Evolutionary conservation across 1,140 invertebrate species (phyloP).

Genomic region (Periplaneta americana): DNA sequence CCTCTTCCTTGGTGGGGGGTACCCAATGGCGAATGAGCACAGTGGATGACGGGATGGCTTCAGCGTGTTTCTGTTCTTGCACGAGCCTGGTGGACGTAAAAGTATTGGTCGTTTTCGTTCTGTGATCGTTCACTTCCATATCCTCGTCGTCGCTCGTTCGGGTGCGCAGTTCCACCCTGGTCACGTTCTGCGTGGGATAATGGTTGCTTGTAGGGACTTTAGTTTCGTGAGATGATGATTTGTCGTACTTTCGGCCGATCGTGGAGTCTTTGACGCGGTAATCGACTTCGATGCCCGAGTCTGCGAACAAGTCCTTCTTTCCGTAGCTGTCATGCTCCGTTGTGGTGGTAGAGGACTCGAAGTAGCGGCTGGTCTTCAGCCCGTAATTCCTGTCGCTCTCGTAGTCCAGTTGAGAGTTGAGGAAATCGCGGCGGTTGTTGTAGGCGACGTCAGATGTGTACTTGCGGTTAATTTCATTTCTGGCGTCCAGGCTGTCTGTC

Average conservation of each 20-base stretch:
- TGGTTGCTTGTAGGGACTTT: not conserved
- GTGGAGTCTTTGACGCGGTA: conserved; percentile 60
- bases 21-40: conserved; percentile 19
- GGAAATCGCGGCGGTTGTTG: conserved; percentile 8
- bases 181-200: conserved; percentile 35
- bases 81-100: conserved; percentile 15
- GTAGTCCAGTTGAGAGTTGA: conserved; percentile 9
- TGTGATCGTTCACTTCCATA: conserved; percentile 28
- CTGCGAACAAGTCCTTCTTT: conserved; percentile 56
- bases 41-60: conserved; percentile 13
- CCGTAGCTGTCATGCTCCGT: not conserved
- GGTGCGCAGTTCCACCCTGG: conserved; percentile 25
- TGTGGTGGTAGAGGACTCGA: not conserved
- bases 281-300: conserved; percentile 74
- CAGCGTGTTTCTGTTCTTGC: conserved; percentile 5
- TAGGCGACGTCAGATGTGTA: not conserved
- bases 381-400: not conserved
- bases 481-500: not conserved
- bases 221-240: conserved; percentile 18
- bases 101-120: conserved; percentile 27
- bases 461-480: not conserved
- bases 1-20: not conserved
- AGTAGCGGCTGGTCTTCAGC: not conserved
- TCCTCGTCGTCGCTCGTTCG: conserved; percentile 31
- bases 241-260: conserved; percentile 31